Conservation (phyloP, 2,888 invertebrate species). For the Cabera pusaria region DNA sequence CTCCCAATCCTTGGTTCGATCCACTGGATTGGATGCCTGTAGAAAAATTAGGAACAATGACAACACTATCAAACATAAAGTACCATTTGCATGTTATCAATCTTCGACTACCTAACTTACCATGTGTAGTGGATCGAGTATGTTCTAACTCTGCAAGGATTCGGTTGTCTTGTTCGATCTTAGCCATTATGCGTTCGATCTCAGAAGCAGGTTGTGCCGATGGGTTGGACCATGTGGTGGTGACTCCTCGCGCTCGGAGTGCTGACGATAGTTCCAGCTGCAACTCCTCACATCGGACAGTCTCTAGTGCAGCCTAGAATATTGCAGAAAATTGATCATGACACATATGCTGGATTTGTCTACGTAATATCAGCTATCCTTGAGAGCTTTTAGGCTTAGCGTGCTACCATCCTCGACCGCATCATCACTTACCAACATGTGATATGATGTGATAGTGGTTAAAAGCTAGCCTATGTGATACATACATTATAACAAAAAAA, state of each 20-base stretch:
- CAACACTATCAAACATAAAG: too few species aligned
- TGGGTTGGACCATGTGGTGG: slow-evolving; percentile 66
- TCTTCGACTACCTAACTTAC: slow-evolving; percentile 48
- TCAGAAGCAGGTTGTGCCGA: slow-evolving; percentile 86
- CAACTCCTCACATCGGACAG: slow-evolving; percentile 93
- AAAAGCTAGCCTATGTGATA: too few species aligned
- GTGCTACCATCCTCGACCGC: too few species aligned
- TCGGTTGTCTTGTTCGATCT: slow-evolving; percentile 95
- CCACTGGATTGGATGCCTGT: slow-evolving; percentile 86
- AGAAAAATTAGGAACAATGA: slow-evolving; percentile 12
- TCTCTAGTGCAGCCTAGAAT: slow-evolving; percentile 85
- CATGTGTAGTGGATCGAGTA: slow-evolving; percentile 87
- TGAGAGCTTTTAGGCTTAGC: too few species aligned
- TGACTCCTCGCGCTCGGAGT: slow-evolving; percentile 73
- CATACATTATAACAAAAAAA: too few species aligned
- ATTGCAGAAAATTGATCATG: too few species aligned
- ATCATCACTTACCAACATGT: too few species aligned
- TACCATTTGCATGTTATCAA: too few species aligned
- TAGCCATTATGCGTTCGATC: slow-evolving; percentile 97
- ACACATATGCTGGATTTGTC: too few species aligned
- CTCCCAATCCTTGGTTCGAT: slow-evolving; percentile 87
- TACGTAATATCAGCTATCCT: too few species aligned
- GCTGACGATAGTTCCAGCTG: slow-evolving; percentile 93
- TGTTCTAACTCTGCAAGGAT: slow-evolving; percentile 96
- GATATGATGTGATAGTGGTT: too few species aligned